Conservation (phyloP, 2,113 vertebrate species). For the Anolis sagrei region DNA sequence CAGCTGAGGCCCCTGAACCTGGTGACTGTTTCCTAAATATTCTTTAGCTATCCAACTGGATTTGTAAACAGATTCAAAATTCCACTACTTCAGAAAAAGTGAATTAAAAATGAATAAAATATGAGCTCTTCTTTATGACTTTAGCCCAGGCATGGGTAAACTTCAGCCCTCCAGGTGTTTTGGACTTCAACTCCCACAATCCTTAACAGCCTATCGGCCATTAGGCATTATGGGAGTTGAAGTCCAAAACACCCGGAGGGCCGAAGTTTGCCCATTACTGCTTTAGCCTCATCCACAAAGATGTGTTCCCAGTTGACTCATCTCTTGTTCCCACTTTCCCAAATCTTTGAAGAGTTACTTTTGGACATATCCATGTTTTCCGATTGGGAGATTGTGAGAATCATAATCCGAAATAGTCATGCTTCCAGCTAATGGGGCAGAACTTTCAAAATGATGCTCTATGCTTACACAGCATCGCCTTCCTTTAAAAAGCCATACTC, state of each 20-base stretch:
- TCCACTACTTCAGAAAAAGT: neutral
- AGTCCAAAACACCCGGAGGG: no score
- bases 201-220: no score
- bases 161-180: no score
- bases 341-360: neutral
- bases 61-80: neutral
- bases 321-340: neutral
- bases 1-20: neutral
- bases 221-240: no score
- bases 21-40: neutral
- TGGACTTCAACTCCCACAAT: no score
- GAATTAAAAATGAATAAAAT: neutral
- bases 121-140: no score
- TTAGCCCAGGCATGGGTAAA: no score
- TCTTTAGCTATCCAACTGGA: slow-evolving; percentile 1
- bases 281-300: neutral
- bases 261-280: no score
- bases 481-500: neutral
- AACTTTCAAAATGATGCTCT: neutral
- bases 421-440: no score
- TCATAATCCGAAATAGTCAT: no score
- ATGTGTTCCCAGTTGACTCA: neutral
- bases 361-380: no score
- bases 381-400: no score
- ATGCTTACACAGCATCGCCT: neutral